Evolutionary conservation across 2,113 vertebrate genomes (phyloP).

Genomic region (Castor canadensis): DNA sequence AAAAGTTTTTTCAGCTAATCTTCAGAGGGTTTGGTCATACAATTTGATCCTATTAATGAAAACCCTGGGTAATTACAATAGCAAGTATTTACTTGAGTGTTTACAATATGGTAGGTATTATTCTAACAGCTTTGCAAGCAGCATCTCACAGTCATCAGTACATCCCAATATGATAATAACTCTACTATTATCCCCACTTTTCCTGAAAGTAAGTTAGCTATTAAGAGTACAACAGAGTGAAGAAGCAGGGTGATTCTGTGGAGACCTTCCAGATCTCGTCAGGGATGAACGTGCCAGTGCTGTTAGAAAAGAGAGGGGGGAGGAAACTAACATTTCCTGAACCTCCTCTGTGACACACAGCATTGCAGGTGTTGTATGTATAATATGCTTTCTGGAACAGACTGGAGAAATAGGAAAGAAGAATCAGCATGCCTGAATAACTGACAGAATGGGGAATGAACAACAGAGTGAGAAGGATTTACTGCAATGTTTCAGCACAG

Average conservation of each 20-base stretch:
- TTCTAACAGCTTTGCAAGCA: too few species aligned
- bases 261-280: too few species aligned
- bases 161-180: too few species aligned
- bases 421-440: too few species aligned
- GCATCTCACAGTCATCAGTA: too few species aligned
- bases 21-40: not conserved
- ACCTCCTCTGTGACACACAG: not conserved
- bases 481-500: not conserved
- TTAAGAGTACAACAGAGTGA: not conserved
- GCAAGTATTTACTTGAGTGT: too few species aligned
- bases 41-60: not conserved
- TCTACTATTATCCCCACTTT: too few species aligned
- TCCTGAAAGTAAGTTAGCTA: too few species aligned
- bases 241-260: not conserved
- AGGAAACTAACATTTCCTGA: not conserved
- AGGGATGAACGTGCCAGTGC: too few species aligned
- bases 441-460: not conserved
- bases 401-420: not conserved
- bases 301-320: not conserved
- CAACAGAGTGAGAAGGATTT: not conserved
- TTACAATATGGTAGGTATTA: too few species aligned
- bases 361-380: not conserved
- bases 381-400: not conserved
- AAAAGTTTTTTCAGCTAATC: not conserved
- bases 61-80: not conserved